Percentiles rank a stretch among this genome's conserved stretches.
These are phyloP conservation scores for Palloptera scutellata DNA, from an alignment of 2,888 invertebrate genomes.

Conservation along the genomic window DNA sequence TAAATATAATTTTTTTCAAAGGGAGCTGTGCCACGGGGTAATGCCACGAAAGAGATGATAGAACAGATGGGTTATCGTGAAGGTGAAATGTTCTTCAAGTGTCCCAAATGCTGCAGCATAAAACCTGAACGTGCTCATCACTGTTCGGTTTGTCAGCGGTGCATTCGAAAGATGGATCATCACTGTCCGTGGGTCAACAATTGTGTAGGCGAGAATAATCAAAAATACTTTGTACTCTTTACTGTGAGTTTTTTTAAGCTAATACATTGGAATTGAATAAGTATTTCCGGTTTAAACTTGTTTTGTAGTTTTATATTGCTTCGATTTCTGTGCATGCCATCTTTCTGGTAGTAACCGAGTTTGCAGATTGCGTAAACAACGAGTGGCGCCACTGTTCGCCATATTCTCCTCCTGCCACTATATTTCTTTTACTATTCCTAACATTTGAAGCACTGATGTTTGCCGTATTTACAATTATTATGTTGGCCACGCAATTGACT, in stretches of 20 bases:
- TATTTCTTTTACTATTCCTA: constrained; percentile 87
- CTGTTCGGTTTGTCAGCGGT: constrained; percentile 92
- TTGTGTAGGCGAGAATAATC: constrained; percentile 99
- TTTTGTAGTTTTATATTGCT: constrained; percentile 94
- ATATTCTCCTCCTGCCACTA: constrained; percentile 95
- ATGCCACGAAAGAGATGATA: constrained; percentile 94
- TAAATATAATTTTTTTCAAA: constrained; percentile 56
- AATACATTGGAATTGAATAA: background rate
- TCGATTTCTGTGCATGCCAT: constrained; percentile 93
- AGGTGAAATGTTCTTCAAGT: constrained; percentile 93
- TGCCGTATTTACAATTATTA: constrained; percentile 96
- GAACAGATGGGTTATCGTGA: constrained; percentile 91
- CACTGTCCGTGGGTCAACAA: constrained; percentile 97
- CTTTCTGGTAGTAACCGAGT: constrained; percentile 90
- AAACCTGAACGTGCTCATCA: constrained; percentile 97
- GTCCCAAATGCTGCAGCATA: constrained; percentile 95
- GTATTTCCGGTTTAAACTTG: background rate
- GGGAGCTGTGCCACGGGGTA: constrained; percentile 95
- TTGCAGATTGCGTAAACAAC: constrained; percentile 88
- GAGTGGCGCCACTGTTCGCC: constrained; percentile 96
- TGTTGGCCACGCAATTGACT: constrained; percentile 95
- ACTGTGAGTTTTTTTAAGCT: constrained; percentile 75
- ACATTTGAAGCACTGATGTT: constrained; percentile 95
- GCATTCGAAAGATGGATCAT: constrained; percentile 73
- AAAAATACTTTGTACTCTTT: constrained; percentile 98